Conservation (phyloP, 1,140 invertebrate species). For the Drosophila persimilis region DNA sequence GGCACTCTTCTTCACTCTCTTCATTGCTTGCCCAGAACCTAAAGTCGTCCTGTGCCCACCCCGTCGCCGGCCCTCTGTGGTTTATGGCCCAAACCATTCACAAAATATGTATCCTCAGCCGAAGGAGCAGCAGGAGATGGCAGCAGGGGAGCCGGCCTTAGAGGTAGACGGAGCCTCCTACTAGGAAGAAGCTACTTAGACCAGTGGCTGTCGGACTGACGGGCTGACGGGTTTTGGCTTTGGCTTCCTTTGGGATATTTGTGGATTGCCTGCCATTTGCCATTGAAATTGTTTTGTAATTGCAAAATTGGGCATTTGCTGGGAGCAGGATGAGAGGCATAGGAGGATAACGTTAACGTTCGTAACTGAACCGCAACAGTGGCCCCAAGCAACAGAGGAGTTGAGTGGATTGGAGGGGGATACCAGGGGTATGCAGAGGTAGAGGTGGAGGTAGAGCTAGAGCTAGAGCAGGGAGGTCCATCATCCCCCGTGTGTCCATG, state of each 20-base stretch:
- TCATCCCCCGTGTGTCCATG: neutral
- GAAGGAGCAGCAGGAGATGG: constrained; percentile 1
- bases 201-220: neutral
- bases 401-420: too few species aligned
- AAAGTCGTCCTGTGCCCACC: neutral
- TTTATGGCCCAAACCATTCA: constrained; percentile 32
- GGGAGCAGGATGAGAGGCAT: neutral
- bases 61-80: constrained; percentile 9
- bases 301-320: constrained; percentile 40
- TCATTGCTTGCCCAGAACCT: too few species aligned
- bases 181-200: neutral
- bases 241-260: constrained; percentile 30
- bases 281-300: constrained; percentile 50
- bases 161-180: constrained; percentile 7
- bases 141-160: constrained; percentile 2
- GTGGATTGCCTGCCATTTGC: constrained; percentile 43
- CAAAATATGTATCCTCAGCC: constrained; percentile 30
- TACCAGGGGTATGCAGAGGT: too few species aligned
- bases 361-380: neutral
- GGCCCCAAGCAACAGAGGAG: too few species aligned
- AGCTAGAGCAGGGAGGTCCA: too few species aligned
- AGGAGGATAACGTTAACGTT: too few species aligned
- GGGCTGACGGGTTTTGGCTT: neutral
- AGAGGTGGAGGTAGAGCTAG: too few species aligned
- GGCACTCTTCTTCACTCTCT: constrained; percentile 1